phyloP scores from a whole-genome alignment of 2,113 vertebrate genomes.

The Fregetta grallaria region DNA sequence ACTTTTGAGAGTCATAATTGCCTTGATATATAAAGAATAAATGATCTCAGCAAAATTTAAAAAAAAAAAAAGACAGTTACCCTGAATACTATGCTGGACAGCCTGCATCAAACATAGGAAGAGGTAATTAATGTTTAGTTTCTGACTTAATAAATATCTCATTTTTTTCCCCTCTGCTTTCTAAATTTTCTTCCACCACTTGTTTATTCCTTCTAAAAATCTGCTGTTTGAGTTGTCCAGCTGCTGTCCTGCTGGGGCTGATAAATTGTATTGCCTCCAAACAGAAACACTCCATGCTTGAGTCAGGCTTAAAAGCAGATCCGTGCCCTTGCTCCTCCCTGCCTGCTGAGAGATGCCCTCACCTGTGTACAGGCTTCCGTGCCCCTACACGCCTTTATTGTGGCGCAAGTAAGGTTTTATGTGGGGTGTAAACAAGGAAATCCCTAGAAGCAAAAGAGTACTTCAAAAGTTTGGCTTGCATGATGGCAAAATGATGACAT shows the following conservation, averaged over 20 bases:
- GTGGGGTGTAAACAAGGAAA: constrained; percentile 24
- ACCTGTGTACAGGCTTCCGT: neutral
- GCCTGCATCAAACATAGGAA: neutral
- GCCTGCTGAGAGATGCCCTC: neutral
- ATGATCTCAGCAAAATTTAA: neutral
- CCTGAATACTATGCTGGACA: neutral
- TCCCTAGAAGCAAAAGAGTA: constrained; percentile 1
- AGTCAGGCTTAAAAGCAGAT: neutral
- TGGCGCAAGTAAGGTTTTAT: neutral
- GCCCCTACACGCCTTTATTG: neutral
- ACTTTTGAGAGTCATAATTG: neutral
- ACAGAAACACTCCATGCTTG: neutral
- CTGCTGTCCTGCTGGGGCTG: neutral
- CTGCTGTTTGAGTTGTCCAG: neutral
- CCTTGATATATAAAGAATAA: neutral
- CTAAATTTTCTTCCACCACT: neutral
- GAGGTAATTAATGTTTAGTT: neutral
- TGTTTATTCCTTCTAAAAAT: neutral
- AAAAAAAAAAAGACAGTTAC: neutral
- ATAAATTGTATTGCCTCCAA: neutral
- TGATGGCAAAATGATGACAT: neutral
- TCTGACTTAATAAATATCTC: neutral
- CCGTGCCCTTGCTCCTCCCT: neutral
- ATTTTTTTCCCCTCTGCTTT: neutral
- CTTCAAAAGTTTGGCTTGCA: neutral